Evolutionary conservation across 1,140 invertebrate genomes (phyloP), one percentile per base, ranked within the genome.

Genomic region (Bombus sylvicola): DNA sequence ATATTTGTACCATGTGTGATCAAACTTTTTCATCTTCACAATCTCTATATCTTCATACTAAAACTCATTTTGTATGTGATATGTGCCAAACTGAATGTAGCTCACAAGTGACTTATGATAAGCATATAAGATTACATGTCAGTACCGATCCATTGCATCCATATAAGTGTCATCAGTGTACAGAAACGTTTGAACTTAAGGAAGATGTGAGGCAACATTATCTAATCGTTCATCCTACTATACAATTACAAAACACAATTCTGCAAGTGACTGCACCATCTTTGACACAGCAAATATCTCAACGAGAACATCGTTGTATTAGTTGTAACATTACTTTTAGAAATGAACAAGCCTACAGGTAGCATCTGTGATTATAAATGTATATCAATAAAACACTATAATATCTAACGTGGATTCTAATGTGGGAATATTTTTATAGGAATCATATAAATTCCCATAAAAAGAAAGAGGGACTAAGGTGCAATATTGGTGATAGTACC

Each of bases 111-210:
- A 78, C 85, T 39, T 91, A 91, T n/a, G 91, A 94, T 15, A 89
- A 85, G 8, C 94, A 94, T 76, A 71, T 76, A 68, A 93, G 80
- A 73, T 81, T 89, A 37, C 94, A 94, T 31, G 72, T 92, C 25
- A 92, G 89, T 39, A 89, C 83, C 12, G 92, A 94, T 75, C 88
- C 93, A 2, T 75, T 87, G 39, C 87, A 90, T 76, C 92, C 92
- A 0, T 93, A 92, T 22, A 94, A 94, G 62, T 94, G 94, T 84
- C 93, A 94, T 39, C 71, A 91, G 64, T 94, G 94, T 85, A 68
- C 74, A 13, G 90, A 92, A 68, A 90, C 86, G n/a, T 94, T 94
- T 62, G 87, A 93, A 31, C 72, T 89, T 4, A 91, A 92, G 80
- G 87, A 91, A 25, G 87, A 91, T 31, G 82, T 93, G 0, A 88